Evolutionary conservation across 2,113 vertebrate species (phyloP).

Genomic region (Salvelinus sp.): DNA sequence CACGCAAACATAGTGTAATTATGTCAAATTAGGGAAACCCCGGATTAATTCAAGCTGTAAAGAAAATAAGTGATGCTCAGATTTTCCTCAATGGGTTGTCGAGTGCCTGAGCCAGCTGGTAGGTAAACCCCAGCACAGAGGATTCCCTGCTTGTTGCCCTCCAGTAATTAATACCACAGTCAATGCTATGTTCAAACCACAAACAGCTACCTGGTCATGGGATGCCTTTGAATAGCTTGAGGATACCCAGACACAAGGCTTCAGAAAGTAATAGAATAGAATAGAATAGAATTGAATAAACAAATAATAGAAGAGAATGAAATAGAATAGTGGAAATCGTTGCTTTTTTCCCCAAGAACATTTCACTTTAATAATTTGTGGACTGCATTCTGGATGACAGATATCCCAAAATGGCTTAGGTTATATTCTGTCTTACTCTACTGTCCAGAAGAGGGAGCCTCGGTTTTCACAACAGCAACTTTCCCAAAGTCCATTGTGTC

Average conservation of each 20-base stretch:
- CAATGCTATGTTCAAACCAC: too few relatives aligned
- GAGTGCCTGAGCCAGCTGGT: slow-evolving; percentile 15
- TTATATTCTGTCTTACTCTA: too few relatives aligned
- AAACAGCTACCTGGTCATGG: not conserved
- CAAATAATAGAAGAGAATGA: too few relatives aligned
- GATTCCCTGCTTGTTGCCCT: not conserved
- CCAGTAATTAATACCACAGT: not conserved
- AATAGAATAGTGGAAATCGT: too few relatives aligned
- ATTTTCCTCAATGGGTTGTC: slow-evolving; percentile 21
- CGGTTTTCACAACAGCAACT: too few relatives aligned
- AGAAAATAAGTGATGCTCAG: slow-evolving; percentile 46
- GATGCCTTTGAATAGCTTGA: not conserved
- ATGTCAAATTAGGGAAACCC: slow-evolving; percentile 49
- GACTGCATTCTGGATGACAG: too few relatives aligned
- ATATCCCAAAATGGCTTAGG: too few relatives aligned
- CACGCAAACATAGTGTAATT: slow-evolving; percentile 47
- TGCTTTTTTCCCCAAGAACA: too few relatives aligned
- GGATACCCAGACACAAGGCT: not conserved
- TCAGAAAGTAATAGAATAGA: not conserved
- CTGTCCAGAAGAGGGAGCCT: too few relatives aligned
- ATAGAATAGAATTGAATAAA: not conserved
- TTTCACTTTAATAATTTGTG: too few relatives aligned
- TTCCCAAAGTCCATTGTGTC: too few relatives aligned
- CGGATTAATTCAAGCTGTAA: slow-evolving; percentile 43
- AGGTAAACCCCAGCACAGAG: slow-evolving; percentile 1